Evolutionary conservation across 2,113 vertebrate species (phyloP).

Genomic region (Benitochromis conjunctus): DNA sequence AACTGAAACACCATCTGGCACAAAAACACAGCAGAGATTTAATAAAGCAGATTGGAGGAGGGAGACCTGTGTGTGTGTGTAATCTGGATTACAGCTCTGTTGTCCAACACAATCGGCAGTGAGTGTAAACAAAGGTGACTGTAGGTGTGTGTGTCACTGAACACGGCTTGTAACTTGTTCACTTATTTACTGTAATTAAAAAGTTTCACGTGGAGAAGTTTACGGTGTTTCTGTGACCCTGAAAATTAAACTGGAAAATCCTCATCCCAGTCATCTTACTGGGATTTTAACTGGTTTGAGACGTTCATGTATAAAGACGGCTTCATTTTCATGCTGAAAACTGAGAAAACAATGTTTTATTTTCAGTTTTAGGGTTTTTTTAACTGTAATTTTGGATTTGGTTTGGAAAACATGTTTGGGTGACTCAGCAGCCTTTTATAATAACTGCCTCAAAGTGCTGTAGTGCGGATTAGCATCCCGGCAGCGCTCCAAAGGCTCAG

Average conservation of each 20-base stretch:
- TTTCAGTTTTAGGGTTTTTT: rapidly evolving
- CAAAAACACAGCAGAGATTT: conserved; percentile 29
- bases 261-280: background rate
- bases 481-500: background rate
- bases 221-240: background rate
- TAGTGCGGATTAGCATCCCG: background rate
- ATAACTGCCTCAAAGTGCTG: background rate
- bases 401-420: background rate
- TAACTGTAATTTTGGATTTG: background rate
- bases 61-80: background rate
- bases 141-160: background rate
- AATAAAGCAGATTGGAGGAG: conserved; percentile 26
- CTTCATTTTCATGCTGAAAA: background rate
- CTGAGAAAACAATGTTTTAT: background rate
- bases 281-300: background rate
- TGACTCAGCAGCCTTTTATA: background rate
- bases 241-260: background rate
- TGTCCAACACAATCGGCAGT: conserved; percentile 46
- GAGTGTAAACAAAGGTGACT: conserved; percentile 43
- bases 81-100: conserved; percentile 53
- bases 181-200: background rate
- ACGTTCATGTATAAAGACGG: rapidly evolving
- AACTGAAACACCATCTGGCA: conserved; percentile 59
- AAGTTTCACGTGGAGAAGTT: background rate
- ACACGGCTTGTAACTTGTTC: background rate